Evolutionary conservation across 2,888 invertebrate genomes (phyloP), one percentile per base, ranked within the genome.

Genomic region (Drepana falcataria): DNA sequence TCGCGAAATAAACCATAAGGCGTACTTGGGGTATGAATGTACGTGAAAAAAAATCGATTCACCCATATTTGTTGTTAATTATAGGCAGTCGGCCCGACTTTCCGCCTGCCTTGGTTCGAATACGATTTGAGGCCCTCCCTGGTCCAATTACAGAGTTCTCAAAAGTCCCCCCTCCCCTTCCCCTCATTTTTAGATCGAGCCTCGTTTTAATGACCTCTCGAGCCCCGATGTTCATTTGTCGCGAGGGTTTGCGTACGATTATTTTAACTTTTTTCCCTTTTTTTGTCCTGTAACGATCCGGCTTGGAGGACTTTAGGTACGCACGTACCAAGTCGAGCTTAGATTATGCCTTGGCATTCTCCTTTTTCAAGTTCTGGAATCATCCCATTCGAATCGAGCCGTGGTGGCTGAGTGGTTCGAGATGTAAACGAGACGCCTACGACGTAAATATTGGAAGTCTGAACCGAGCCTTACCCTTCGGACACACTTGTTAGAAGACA

Each of bases 61-160:
- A 83, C 87, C 87, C 90, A 90, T 87, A 91, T 91, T 90, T 90
- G 90, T 89, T 88, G 89, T 90, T 90, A 90, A 91, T 91, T 90
- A 91, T 88, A 80, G 83, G 81, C 86, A 86, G 86, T 84, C 85
- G 83, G 86, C 84, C 85, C 86, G 88, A 83, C 88, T 85, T 91
- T 91, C 87, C 91, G 90, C 90, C 81, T 87, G 81, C 80, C 79
- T 85, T 82, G 83, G 73, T 80, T 79, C 83, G 85, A 91, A 91
- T 90, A 79, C 86, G 89, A 89, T 91, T 89, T 85, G 77, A 87
- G 85, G 81, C 87, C 87, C 90, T 87, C 89, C 89, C 89, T 82
- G 87, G 85, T 89, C 90, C 90, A 91, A 89, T 91, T 90, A 90
- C 85, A 66, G 85, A 81, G 84, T 88, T 84, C 88, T 89, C 87